Conservation (phyloP, 1,140 invertebrate genomes). For the Chelonus insularis region DNA sequence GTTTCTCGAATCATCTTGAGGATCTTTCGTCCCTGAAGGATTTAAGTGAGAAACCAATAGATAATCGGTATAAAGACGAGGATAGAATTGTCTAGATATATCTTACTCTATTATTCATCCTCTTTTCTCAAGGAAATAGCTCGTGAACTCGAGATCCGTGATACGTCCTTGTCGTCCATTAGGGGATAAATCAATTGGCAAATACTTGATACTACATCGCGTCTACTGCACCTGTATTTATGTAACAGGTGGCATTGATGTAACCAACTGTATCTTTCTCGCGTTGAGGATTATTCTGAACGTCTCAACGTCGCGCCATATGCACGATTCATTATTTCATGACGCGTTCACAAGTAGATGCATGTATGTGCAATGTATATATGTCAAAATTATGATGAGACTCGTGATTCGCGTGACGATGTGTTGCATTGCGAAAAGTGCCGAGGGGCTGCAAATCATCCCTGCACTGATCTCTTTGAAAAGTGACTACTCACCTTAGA, state of each 20-base stretch:
- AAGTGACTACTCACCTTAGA: slow-evolving; percentile 9
- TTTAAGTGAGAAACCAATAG: no score
- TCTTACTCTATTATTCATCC: not conserved
- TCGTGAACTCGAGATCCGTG: slow-evolving; percentile 7
- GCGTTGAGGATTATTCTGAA: slow-evolving; percentile 20
- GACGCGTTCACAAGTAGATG: slow-evolving; percentile 4
- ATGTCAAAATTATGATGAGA: not conserved
- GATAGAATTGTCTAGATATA: not conserved
- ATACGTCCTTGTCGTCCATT: slow-evolving; percentile 32
- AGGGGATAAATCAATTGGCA: slow-evolving; percentile 44
- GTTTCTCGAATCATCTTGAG: not conserved
- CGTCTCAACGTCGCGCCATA: slow-evolving; percentile 18
- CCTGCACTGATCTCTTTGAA: not conserved
- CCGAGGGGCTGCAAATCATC: slow-evolving; percentile 16
- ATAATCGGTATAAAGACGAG: no score
- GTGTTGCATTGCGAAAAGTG: slow-evolving; percentile 10
- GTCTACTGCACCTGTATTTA: slow-evolving; percentile 40
- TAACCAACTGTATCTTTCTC: slow-evolving; percentile 27
- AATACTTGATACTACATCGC: slow-evolving; percentile 20
- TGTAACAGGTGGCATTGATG: slow-evolving; percentile 51
- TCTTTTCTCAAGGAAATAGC: slow-evolving; percentile 20
- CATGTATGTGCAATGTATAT: not conserved
- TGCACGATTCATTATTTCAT: slow-evolving; percentile 24
- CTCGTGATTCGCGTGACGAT: slow-evolving; percentile 10
- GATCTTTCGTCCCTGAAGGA: not conserved